These are phyloP conservation scores for Thamnaconus septentrionalis DNA, from an alignment of 2,113 vertebrate species.

Conservation along the genomic window DNA sequence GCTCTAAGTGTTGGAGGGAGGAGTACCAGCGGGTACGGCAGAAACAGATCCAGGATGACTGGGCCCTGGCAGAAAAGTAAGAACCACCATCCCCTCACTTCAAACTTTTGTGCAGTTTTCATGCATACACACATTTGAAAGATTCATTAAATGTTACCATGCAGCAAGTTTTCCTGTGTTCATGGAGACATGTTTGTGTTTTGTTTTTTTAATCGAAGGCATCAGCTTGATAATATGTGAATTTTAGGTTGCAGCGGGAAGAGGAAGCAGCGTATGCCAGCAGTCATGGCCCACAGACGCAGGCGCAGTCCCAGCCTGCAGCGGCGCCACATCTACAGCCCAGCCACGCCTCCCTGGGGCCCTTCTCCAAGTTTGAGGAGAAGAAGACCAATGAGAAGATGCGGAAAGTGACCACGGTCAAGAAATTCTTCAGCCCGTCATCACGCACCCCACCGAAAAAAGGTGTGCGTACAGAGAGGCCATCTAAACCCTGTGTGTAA, in stretches of 20 bases:
- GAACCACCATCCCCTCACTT: background rate
- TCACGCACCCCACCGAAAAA: conserved; percentile 89
- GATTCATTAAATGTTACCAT: too few species aligned
- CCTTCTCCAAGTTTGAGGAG: conserved; percentile 97
- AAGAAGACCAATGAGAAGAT: conserved; percentile 98
- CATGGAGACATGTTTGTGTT: too few species aligned
- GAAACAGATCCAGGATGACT: conserved; percentile 97
- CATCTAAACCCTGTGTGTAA: too few species aligned
- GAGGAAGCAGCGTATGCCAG: conserved; percentile 95
- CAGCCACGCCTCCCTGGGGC: conserved; percentile 77
- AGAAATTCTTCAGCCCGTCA: conserved; percentile 97
- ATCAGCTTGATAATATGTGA: too few species aligned
- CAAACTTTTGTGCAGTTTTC: too few species aligned
- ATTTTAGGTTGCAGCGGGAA: conserved; percentile 88
- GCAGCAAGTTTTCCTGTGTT: too few species aligned
- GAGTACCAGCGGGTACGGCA: conserved; percentile 88
- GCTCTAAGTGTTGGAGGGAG: conserved; percentile 97
- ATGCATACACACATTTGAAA: too few species aligned
- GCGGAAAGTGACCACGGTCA: conserved; percentile 94
- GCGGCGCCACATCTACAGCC: conserved; percentile 79
- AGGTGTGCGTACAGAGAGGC: conserved; percentile 71
- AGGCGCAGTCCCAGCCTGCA: conserved; percentile 65
- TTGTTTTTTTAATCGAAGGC: too few species aligned
- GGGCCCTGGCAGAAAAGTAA: conserved; percentile 93
- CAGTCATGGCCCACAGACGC: conserved; percentile 78